phyloP scores from a whole-genome alignment of 1,140 invertebrate species.

The Conus ventricosus region DNA sequence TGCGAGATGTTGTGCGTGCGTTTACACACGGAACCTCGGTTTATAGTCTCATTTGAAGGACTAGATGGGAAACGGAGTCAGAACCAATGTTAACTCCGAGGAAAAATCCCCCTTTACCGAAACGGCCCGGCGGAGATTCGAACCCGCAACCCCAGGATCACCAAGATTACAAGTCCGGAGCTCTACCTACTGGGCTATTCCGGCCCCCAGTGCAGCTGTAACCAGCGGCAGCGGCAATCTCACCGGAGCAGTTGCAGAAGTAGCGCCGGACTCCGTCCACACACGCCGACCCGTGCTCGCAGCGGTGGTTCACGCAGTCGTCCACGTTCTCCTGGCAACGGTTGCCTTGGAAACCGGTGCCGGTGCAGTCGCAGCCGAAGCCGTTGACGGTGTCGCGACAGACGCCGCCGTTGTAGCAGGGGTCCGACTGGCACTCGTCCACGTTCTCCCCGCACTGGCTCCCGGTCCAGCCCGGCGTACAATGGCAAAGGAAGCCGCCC shows the following conservation, averaged over 20 bases:
- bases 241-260: conserved; percentile 81
- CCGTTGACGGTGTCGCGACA: conserved; percentile 82
- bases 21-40: too few species aligned
- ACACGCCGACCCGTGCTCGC: conserved; percentile 82
- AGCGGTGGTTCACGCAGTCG: conserved; percentile 81
- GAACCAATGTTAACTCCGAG: too few species aligned
- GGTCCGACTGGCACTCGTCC: conserved; percentile 93
- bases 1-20: too few species aligned
- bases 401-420: conserved; percentile 89
- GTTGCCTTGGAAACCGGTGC: conserved; percentile 81
- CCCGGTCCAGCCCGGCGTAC: conserved; percentile 76
- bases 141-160: too few species aligned
- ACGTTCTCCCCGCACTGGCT: conserved; percentile 83
- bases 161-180: too few species aligned
- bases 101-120: too few species aligned
- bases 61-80: too few species aligned
- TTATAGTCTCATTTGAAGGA: too few species aligned
- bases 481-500: conserved; percentile 55
- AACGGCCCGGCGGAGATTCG: too few species aligned
- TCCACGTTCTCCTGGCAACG: conserved; percentile 91
- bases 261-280: conserved; percentile 80
- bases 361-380: conserved; percentile 85
- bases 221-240: not conserved
- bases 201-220: too few species aligned
- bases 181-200: too few species aligned